These are phyloP conservation scores for Cuniculus paca DNA, from an alignment of 2,797 vertebrate genomes.

Conservation along the genomic window DNA sequence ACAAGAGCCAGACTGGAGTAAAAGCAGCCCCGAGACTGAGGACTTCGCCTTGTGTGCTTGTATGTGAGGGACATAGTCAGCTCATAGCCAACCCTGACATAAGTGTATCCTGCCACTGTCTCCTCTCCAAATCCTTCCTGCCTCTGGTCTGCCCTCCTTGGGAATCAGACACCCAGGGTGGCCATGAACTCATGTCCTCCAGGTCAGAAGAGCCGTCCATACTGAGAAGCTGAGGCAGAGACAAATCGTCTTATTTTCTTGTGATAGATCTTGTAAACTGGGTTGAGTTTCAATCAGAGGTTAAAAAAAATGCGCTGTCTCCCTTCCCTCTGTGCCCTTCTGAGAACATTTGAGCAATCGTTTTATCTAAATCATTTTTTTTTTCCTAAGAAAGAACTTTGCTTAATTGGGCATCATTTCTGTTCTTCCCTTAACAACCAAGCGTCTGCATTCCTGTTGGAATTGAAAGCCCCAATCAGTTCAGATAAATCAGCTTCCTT, in stretches of 20 bases:
- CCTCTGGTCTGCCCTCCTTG: rapidly evolving
- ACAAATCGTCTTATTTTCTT: background rate
- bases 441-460: constrained; percentile 67
- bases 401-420: constrained; percentile 80
- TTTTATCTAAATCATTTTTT: constrained; percentile 62
- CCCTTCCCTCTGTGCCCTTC: background rate
- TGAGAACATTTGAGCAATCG: background rate
- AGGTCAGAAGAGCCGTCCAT: background rate
- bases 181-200: rapidly evolving
- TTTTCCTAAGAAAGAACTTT: constrained; percentile 70
- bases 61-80: background rate
- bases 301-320: background rate
- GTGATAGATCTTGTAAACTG: background rate
- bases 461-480: constrained; percentile 79
- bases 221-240: background rate
- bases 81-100: background rate
- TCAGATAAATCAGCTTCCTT: constrained; percentile 81
- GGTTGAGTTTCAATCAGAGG: constrained; percentile 11
- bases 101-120: background rate
- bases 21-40: background rate
- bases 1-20: background rate
- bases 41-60: background rate
- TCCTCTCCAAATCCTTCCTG: background rate
- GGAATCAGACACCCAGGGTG: background rate
- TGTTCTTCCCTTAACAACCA: constrained; percentile 73